Base-by-base conservation (phyloP, 37 sponge, comb jelly and placozoan species). In the Eunapius fragilis region DNA sequence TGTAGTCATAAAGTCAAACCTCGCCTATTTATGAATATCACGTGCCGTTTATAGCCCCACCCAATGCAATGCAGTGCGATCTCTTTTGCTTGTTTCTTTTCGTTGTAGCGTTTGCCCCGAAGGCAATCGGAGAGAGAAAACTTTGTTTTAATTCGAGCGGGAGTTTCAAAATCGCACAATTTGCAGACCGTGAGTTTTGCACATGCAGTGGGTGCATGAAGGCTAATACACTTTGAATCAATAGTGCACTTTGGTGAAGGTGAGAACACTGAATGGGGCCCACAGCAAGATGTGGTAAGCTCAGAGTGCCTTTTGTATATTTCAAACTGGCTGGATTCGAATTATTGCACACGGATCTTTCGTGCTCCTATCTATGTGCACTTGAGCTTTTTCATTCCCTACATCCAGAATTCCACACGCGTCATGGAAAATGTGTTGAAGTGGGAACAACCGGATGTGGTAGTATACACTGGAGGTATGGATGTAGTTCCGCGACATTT, bases 161-260 rank as follows among this genome's bases (percentile, higher is more conserved):
- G 5, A 26, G 47, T 9, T 89, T 84, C 80, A 82, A 80, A 58
- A 79, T 89, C 26, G 84, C 85, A 9, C 75, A 74, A 76, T 89
- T 89, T 36, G 85, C 89, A 32, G 89, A 79, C 50, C 31, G 73
- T 70, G 12, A 71, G 74, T 37, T 11, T 12, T 76, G 28, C 3
- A 33, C 6, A 31, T 26, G 69, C 32, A 31, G 23, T 22, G 31
- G 17, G 50, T 2, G 22, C 7, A 45, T 58, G 2, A 2, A 2
- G 70, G 33, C 9, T 48, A 67, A 5, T 9, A 4, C 31, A 25
- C 12, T 36, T 4, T 50, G 10, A 13, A 22, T n/a, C 27, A 41
- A 7, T 72, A 87, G 87, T 89, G 47, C 89, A 89, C 50, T 89
- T 74, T 83, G 89, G 89, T 28, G 89, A 89, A 72, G 89, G 79